A percentile compares a stretch with the other conserved stretches of the same genome.
phyloP scores from a whole-genome alignment of 2,113 vertebrate species.

The Neodon shergylaensis region DNA sequence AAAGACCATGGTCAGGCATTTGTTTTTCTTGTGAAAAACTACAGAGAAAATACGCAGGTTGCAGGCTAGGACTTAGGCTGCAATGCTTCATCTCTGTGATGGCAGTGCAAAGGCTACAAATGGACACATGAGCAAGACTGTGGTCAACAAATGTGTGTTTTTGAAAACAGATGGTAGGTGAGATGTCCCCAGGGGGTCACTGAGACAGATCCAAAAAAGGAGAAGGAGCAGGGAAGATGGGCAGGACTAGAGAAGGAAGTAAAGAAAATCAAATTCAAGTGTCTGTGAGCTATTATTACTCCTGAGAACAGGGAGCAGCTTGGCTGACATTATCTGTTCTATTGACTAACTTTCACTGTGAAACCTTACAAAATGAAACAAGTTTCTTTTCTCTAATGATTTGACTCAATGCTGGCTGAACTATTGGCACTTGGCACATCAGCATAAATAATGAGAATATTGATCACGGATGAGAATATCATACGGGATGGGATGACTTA shows the following conservation, averaged over 20 bases:
- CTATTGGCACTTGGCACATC: not conserved
- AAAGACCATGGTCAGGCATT: not conserved
- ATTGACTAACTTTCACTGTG: constrained; percentile 14
- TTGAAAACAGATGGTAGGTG: not conserved
- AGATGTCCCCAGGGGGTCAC: not conserved
- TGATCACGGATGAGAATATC: constrained; percentile 28
- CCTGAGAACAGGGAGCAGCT: not conserved
- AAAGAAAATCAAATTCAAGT: not conserved
- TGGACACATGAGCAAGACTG: not conserved
- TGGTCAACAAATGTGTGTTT: constrained; percentile 13
- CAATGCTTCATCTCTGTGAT: not conserved
- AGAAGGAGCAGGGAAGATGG: not conserved
- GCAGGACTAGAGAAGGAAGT: not conserved
- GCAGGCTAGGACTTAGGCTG: not conserved
- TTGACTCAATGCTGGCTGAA: constrained; percentile 10
- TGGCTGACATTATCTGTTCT: not conserved
- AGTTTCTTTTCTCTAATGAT: not conserved
- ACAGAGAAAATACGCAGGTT: not conserved
- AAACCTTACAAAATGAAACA: not conserved
- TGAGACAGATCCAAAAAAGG: not conserved
- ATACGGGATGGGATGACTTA: constrained; percentile 75
- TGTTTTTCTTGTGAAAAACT: not conserved
- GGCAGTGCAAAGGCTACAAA: not conserved
- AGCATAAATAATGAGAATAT: constrained; percentile 65
- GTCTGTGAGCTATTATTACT: not conserved